phyloP scores from a whole-genome alignment of 2,113 vertebrate species.

The Capreolus pygargus region DNA sequence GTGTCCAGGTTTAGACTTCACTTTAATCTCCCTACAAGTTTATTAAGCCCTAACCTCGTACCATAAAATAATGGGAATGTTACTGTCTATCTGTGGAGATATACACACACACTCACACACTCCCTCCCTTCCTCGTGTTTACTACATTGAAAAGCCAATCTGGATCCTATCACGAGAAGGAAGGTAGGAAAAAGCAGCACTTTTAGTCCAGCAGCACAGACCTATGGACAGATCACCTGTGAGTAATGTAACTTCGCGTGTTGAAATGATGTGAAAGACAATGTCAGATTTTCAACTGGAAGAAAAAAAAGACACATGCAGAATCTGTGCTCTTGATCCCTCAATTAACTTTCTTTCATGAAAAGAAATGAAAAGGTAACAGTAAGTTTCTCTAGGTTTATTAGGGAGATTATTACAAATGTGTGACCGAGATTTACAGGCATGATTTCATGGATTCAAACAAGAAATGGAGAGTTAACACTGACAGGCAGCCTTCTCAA shows the following conservation, averaged over 20 bases:
- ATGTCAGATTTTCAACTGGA: background rate
- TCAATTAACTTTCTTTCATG: background rate
- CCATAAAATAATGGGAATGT: constrained; percentile 36
- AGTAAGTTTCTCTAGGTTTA: constrained; percentile 66
- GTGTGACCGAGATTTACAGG: constrained; percentile 40
- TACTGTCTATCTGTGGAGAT: background rate
- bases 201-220: background rate
- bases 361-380: constrained; percentile 52
- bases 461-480: constrained; percentile 61
- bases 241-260: background rate
- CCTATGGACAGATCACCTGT: background rate
- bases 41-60: constrained; percentile 51
- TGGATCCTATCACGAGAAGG: background rate
- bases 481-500: constrained; percentile 33
- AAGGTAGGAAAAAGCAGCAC: background rate
- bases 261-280: background rate
- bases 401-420: constrained; percentile 60
- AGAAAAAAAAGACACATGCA: background rate
- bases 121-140: background rate
- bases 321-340: background rate
- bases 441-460: constrained; percentile 40
- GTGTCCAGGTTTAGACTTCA: background rate
- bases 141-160: background rate
- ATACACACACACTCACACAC: background rate
- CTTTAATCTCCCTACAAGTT: constrained; percentile 1